Conservation (phyloP, 1,140 invertebrate genomes). For the Bombus impatiens region DNA sequence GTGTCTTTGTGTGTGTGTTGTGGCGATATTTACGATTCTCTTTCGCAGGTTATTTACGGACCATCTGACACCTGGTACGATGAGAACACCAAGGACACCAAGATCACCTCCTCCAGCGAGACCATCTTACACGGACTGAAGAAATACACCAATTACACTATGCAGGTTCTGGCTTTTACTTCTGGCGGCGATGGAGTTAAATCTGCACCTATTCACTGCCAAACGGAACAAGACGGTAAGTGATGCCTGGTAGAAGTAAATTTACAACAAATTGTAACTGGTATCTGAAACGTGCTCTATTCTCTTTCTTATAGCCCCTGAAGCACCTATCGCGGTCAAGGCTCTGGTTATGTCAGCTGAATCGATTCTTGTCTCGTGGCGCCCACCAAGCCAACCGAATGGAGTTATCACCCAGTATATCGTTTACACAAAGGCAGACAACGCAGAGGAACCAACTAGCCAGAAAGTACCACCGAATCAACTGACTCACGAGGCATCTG, state of each 20-base stretch:
- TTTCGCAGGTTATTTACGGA: constrained; percentile 91
- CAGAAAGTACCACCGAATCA: constrained; percentile 86
- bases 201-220: constrained; percentile 94
- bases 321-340: constrained; percentile 95
- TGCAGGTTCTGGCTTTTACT: constrained; percentile 97
- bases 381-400: constrained; percentile 94
- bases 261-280: not conserved
- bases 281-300: not conserved
- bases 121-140: constrained; percentile 95
- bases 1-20: not conserved
- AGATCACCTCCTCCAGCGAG: constrained; percentile 95
- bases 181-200: constrained; percentile 97
- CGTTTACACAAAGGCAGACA: constrained; percentile 92
- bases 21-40: not conserved
- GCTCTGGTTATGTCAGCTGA: constrained; percentile 95
- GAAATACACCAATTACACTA: constrained; percentile 98
- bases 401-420: constrained; percentile 97
- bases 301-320: constrained; percentile 87
- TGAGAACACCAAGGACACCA: constrained; percentile 95
- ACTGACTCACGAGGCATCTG: constrained; percentile 89
- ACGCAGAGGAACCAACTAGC: constrained; percentile 86
- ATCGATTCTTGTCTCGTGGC: constrained; percentile 96
- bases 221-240: constrained; percentile 97
- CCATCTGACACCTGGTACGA: constrained; percentile 96
- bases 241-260: not conserved